Evolutionary conservation across 2,797 vertebrate species (phyloP).

Genomic region (Chiroxiphia lanceolata): DNA sequence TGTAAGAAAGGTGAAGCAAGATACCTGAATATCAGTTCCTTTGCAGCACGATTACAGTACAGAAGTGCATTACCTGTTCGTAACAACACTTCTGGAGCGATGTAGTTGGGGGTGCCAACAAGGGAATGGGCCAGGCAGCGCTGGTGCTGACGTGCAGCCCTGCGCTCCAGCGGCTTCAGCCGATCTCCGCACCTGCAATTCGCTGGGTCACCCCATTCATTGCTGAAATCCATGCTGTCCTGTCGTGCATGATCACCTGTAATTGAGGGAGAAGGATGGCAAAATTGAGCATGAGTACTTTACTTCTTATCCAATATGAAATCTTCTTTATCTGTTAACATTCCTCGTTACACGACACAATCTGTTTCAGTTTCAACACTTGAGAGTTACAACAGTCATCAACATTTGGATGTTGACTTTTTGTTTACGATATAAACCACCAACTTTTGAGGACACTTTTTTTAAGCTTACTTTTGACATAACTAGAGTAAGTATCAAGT

Average conservation of each 20-base stretch:
- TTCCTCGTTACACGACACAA: not conserved
- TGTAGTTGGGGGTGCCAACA: conserved; percentile 97
- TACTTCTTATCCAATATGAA: not conserved
- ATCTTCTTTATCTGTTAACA: not conserved
- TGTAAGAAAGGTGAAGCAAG: not conserved
- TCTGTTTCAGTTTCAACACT: not conserved
- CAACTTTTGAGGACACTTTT: not conserved
- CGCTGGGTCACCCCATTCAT: conserved; percentile 91
- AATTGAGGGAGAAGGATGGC: not conserved
- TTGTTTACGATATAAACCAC: not conserved
- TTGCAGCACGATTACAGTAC: not conserved
- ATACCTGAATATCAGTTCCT: not conserved
- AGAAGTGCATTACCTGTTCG: conserved; percentile 83
- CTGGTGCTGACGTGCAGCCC: conserved; percentile 94
- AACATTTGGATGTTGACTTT: not conserved
- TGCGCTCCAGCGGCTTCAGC: conserved; percentile 91
- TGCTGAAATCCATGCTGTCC: conserved; percentile 99
- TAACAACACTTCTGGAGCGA: conserved; percentile 93
- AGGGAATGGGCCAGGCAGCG: conserved; percentile 95
- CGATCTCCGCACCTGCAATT: conserved; percentile 93
- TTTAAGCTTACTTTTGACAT: not conserved
- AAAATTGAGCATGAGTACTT: not conserved
- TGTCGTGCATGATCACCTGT: conserved; percentile 93
- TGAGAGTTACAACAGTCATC: not conserved
- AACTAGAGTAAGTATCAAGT: not conserved